Percentiles rank a stretch among this genome's conserved stretches.
phyloP scores from a whole-genome alignment of 2,797 vertebrate genomes.

The Poeciliopsis infans region DNA sequence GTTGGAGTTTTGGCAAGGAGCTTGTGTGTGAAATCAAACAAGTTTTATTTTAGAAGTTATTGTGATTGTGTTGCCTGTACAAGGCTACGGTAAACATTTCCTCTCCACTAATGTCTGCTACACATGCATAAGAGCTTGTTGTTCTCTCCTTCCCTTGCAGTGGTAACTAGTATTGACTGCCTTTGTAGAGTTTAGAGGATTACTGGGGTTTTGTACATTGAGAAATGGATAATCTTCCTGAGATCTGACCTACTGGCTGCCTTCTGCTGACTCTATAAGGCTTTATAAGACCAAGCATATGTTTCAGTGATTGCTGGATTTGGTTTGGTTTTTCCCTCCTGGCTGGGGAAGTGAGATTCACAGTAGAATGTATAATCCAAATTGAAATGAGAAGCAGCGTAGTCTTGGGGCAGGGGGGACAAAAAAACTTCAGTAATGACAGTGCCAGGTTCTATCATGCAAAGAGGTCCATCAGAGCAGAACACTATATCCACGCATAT shows the following conservation, averaged over 20 bases:
- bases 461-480: background rate
- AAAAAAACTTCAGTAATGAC: background rate
- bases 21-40: slow-evolving; percentile 25
- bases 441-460: background rate
- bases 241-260: slow-evolving; percentile 65
- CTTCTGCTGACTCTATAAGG: slow-evolving; percentile 50
- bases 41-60: slow-evolving; percentile 21
- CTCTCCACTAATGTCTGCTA: slow-evolving; percentile 10
- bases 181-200: slow-evolving; percentile 64
- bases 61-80: background rate
- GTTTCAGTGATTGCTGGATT: slow-evolving; percentile 53
- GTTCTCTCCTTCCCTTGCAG: slow-evolving; percentile 4
- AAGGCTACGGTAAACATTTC: slow-evolving; percentile 16
- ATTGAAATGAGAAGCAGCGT: background rate
- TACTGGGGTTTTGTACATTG: slow-evolving; percentile 58
- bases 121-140: background rate
- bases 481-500: background rate
- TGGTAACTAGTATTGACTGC: slow-evolving; percentile 51
- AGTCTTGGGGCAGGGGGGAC: too few relatives aligned
- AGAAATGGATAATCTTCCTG: slow-evolving; percentile 70
- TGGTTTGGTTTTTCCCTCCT: slow-evolving; percentile 30
- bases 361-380: slow-evolving; percentile 16
- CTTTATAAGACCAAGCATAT: slow-evolving; percentile 61
- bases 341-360: slow-evolving; percentile 41
- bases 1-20: slow-evolving; percentile 18